Percentiles rank a stretch among this genome's conserved stretches.
Conservation (phyloP, 2,113 vertebrate genomes). For the Perognathus longimembris region DNA sequence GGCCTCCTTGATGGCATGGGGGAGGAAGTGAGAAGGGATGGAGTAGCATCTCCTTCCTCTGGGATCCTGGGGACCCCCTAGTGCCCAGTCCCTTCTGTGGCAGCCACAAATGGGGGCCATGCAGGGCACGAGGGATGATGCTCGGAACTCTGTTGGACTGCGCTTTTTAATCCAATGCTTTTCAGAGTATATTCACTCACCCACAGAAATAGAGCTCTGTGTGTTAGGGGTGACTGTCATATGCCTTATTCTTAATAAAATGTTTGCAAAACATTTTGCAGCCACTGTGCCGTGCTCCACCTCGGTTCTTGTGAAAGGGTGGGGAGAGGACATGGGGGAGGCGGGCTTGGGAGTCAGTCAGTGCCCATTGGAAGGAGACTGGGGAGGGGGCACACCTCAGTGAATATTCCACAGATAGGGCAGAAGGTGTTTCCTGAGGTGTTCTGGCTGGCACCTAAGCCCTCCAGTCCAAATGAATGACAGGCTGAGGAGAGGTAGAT, state of each 20-base stretch:
- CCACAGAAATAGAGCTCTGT: constrained; percentile 78
- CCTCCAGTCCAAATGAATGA: not conserved
- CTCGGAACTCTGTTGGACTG: constrained; percentile 69
- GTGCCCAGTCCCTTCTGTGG: not conserved
- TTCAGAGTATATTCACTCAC: constrained; percentile 74
- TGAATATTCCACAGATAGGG: not conserved
- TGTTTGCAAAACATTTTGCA: constrained; percentile 49
- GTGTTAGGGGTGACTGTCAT: constrained; percentile 79
- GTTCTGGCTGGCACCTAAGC: not conserved
- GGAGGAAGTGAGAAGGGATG: not conserved
- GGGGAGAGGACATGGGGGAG: not conserved
- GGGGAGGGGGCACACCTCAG: not conserved
- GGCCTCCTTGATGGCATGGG: not conserved
- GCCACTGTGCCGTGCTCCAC: not conserved
- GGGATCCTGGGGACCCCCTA: not conserved
- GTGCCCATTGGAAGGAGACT: not conserved
- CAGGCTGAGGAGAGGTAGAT: not conserved
- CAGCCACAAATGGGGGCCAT: constrained; percentile 36
- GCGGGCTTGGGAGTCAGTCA: not conserved
- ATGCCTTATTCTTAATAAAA: constrained; percentile 88
- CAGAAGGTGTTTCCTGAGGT: not conserved
- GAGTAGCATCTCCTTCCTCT: not conserved
- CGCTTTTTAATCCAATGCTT: constrained; percentile 85
- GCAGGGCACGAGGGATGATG: constrained; percentile 23
- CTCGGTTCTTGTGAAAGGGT: not conserved